Evolutionary conservation across 35 echinoderm and acorn worm species (phyloP).

Genomic region (Lytechinus variegatus): DNA sequence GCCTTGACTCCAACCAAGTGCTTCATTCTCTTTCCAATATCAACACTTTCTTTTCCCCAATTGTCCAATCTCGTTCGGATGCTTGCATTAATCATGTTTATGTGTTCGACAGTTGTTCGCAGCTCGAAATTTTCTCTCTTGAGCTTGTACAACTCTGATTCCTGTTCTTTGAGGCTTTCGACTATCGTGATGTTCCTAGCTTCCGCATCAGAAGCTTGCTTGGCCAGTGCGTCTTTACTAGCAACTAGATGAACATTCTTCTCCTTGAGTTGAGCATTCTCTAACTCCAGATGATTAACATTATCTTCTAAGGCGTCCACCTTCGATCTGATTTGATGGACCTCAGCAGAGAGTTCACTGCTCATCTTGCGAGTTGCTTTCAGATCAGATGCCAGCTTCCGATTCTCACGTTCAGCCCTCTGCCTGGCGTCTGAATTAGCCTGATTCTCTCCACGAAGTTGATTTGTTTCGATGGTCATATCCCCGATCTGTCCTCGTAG

Average conservation of each 20-base stretch:
- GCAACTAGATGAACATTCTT: slow-evolving; percentile 53
- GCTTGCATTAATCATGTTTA: slow-evolving; percentile 62
- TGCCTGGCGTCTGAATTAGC: slow-evolving; percentile 66
- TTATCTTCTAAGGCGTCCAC: slow-evolving; percentile 51
- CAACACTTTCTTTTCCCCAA: slow-evolving; percentile 64
- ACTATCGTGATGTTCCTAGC: slow-evolving; percentile 21
- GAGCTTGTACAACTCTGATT: slow-evolving; percentile 42
- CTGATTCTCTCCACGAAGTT: slow-evolving; percentile 69
- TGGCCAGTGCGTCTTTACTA: slow-evolving; percentile 25
- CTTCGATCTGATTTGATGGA: slow-evolving; percentile 42
- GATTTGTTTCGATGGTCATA: slow-evolving; percentile 61
- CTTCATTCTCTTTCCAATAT: slow-evolving; percentile 65
- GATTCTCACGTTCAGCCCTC: slow-evolving; percentile 52
- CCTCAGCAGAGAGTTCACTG: slow-evolving; percentile 31
- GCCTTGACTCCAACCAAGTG: slow-evolving; percentile 63
- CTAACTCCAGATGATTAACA: slow-evolving; percentile 46
- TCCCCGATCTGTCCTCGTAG: slow-evolving; percentile 55
- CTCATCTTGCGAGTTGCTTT: slow-evolving; percentile 24
- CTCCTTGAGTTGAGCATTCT: slow-evolving; percentile 52
- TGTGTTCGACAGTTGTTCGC: slow-evolving; percentile 55
- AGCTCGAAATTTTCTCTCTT: slow-evolving; percentile 63
- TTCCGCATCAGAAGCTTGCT: slow-evolving; percentile 49
- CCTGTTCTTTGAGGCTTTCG: slow-evolving; percentile 23
- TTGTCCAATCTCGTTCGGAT: slow-evolving; percentile 60
- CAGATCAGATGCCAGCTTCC: slow-evolving; percentile 56